A percentile compares a stretch with the other conserved stretches of the same genome.
These are phyloP conservation scores for Leptopilina clavipes DNA, from an alignment of 1,140 invertebrate genomes.

Conservation along the genomic window DNA sequence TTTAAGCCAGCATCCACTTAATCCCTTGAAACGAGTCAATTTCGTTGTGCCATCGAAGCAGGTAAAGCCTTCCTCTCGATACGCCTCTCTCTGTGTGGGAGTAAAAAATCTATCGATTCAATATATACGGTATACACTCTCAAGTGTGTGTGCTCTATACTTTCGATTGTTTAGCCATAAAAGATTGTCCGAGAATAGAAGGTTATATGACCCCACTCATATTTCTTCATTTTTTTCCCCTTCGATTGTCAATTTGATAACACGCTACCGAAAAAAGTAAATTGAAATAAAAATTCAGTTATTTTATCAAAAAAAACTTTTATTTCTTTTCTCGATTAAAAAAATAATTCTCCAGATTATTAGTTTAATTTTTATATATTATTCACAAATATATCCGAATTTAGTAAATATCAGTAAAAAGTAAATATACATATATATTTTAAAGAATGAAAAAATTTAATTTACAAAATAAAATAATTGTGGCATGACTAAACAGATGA, in stretches of 20 bases:
- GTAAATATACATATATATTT: too few species aligned
- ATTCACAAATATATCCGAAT: too few species aligned
- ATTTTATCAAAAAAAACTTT: too few species aligned
- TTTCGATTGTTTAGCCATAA: constrained; percentile 21
- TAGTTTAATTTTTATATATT: too few species aligned
- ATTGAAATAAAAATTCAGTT: too few species aligned
- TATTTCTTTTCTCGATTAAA: too few species aligned
- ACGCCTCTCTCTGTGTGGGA: too few species aligned
- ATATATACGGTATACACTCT: background rate
- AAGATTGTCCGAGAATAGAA: background rate
- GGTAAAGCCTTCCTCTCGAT: constrained; percentile 21
- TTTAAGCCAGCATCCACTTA: constrained; percentile 20
- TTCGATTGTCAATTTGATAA: background rate
- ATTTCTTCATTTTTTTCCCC: background rate
- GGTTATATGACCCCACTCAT: background rate
- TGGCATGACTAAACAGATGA: too few species aligned
- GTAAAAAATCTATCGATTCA: constrained; percentile 1
- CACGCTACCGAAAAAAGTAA: background rate
- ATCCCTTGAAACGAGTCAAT: constrained; percentile 30
- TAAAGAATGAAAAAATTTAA: too few species aligned
- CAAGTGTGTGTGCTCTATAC: background rate
- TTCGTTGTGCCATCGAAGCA: constrained; percentile 26
- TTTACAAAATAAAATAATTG: too few species aligned
- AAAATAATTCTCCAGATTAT: too few species aligned
- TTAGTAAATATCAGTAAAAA: too few species aligned